These are phyloP conservation scores for Mylabris phalerata DNA, from an alignment of 1,140 invertebrate genomes.

Conservation along the genomic window DNA sequence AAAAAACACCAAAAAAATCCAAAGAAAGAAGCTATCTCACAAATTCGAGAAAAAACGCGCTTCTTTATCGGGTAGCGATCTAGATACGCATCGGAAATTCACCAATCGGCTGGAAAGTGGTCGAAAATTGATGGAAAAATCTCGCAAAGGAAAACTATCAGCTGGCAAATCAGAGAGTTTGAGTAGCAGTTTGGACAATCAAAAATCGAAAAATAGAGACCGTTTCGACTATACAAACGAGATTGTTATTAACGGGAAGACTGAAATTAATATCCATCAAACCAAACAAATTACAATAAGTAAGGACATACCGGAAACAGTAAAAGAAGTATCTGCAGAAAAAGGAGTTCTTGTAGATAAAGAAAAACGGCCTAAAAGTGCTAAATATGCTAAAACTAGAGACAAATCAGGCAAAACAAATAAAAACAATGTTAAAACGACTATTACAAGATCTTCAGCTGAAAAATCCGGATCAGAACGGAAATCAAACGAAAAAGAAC, in stretches of 20 bases:
- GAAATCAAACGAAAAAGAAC: slow-evolving; percentile 1
- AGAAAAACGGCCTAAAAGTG: slow-evolving; percentile 31
- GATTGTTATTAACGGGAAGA: slow-evolving; percentile 32
- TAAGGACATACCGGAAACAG: not conserved
- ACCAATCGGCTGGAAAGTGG: slow-evolving; percentile 2
- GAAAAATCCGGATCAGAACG: not conserved
- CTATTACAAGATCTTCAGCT: too few relatives aligned
- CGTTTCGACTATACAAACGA: slow-evolving; percentile 32
- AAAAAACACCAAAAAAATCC: slow-evolving; percentile 19
- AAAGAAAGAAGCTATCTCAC: slow-evolving; percentile 25
- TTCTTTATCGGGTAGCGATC: slow-evolving; percentile 23
- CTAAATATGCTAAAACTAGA: slow-evolving; percentile 34
- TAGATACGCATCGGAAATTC: slow-evolving; percentile 1
- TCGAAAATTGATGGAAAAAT: slow-evolving; percentile 7
- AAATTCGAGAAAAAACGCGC: slow-evolving; percentile 28
- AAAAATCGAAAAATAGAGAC: slow-evolving; percentile 3
- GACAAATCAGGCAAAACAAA: slow-evolving; percentile 37
- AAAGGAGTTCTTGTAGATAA: slow-evolving; percentile 16
- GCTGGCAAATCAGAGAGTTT: slow-evolving; percentile 13
- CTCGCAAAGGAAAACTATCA: slow-evolving; percentile 4
- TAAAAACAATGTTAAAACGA: slow-evolving; percentile 29
- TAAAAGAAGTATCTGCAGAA: slow-evolving; percentile 1
- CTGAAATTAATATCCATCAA: slow-evolving; percentile 33
- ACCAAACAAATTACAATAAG: slow-evolving; percentile 18
- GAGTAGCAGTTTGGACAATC: not conserved